A percentile compares a stretch with the other conserved stretches of the same genome.
Conservation (phyloP, 2,797 vertebrate species). For the Malurus splendens region DNA sequence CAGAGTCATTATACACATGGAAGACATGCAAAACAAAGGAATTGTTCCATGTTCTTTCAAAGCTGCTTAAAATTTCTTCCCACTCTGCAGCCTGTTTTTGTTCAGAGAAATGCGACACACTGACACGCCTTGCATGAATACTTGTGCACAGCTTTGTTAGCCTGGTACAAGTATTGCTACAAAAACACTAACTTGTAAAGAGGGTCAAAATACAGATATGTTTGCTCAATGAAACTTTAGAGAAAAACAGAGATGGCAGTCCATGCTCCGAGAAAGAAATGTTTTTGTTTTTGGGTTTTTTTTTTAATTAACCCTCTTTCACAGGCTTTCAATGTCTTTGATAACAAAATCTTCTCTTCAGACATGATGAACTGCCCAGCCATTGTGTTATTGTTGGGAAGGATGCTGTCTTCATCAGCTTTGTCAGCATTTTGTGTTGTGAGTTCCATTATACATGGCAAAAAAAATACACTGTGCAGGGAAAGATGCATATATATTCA, state of each 20-base stretch:
- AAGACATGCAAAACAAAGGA: not conserved
- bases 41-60: not conserved
- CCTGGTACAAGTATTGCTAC: not conserved
- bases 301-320: not conserved
- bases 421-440: not conserved
- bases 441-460: not conserved
- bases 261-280: not conserved
- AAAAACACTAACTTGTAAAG: not conserved
- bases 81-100: not conserved
- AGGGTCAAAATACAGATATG: not conserved
- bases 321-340: not conserved
- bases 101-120: not conserved
- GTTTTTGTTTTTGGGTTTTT: not conserved
- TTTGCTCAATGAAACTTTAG: not conserved
- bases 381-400: not conserved
- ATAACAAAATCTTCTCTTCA: not conserved
- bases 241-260: not conserved
- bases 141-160: not conserved
- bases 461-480: not conserved
- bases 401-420: not conserved
- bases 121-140: not conserved
- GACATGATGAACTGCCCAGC: not conserved
- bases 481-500: not conserved
- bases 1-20: not conserved
- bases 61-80: slow-evolving; percentile 14